Evolutionary conservation across 2,797 vertebrate genomes (phyloP).

Genomic region (Ctenopoma multispine): DNA sequence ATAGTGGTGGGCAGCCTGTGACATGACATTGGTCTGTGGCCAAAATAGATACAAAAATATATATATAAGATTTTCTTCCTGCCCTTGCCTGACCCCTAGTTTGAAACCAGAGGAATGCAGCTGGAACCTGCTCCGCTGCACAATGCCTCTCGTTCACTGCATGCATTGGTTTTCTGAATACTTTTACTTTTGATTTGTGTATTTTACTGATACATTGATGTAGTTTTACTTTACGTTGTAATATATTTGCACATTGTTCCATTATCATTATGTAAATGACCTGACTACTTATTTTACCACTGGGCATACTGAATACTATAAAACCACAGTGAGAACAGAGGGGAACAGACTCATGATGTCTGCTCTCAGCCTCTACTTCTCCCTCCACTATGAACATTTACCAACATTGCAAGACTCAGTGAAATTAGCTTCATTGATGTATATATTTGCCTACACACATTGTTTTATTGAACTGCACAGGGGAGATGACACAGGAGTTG

Average conservation of each 20-base stretch:
- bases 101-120: too few species aligned
- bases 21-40: neutral
- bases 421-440: neutral
- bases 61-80: too few species aligned
- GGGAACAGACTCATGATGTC: neutral
- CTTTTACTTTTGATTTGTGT: neutral
- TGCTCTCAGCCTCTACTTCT: slow-evolving; percentile 25
- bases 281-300: neutral
- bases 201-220: neutral
- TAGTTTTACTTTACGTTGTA: neutral
- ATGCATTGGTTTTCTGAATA: too few species aligned
- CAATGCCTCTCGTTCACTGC: too few species aligned
- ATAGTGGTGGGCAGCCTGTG: neutral
- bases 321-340: slow-evolving; percentile 4
- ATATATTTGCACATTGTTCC: neutral
- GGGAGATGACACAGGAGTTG: neutral
- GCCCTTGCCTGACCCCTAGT: neutral
- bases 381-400: neutral
- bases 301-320: neutral
- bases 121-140: too few species aligned
- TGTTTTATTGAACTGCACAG: neutral
- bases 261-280: neutral
- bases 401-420: neutral
- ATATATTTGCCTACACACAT: neutral
- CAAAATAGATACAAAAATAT: neutral